These are phyloP conservation scores for Ichneumon xanthorius DNA, from an alignment of 2,888 invertebrate species.

Conservation along the genomic window DNA sequence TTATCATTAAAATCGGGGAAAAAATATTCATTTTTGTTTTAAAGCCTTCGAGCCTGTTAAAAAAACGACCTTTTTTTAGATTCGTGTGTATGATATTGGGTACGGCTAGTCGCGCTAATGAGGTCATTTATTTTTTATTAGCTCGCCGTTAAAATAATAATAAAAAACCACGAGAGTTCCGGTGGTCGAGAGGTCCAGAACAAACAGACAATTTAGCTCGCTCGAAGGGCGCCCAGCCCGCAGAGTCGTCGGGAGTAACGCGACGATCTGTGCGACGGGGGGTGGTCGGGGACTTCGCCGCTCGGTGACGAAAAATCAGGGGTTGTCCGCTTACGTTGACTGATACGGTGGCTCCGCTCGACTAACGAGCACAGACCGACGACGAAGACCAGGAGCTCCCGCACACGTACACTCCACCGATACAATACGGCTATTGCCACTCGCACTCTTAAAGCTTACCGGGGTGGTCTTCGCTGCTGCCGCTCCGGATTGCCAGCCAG, in stretches of 20 bases:
- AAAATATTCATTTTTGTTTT: neutral
- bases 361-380: constrained; percentile 81
- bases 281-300: constrained; percentile 25
- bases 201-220: constrained; percentile 82
- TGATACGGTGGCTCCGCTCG: constrained; percentile 78
- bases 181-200: constrained; percentile 74
- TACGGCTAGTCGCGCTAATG: constrained; percentile 37
- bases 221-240: constrained; percentile 73
- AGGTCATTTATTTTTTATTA: constrained; percentile 44
- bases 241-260: constrained; percentile 47
- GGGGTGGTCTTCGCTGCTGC: constrained; percentile 73
- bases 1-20: neutral
- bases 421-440: constrained; percentile 39
- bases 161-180: constrained; percentile 55
- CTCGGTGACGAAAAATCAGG: constrained; percentile 78
- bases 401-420: constrained; percentile 31
- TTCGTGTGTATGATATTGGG: neutral
- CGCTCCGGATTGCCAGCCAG: constrained; percentile 43
- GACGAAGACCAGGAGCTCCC: constrained; percentile 59
- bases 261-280: constrained; percentile 51
- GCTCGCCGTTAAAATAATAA: constrained; percentile 36
- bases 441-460: constrained; percentile 65
- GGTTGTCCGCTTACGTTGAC: constrained; percentile 81
- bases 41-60: too few relatives aligned
- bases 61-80: neutral